These are phyloP conservation scores for Cololabis saira DNA, from an alignment of 2,113 vertebrate species.

Conservation along the genomic window DNA sequence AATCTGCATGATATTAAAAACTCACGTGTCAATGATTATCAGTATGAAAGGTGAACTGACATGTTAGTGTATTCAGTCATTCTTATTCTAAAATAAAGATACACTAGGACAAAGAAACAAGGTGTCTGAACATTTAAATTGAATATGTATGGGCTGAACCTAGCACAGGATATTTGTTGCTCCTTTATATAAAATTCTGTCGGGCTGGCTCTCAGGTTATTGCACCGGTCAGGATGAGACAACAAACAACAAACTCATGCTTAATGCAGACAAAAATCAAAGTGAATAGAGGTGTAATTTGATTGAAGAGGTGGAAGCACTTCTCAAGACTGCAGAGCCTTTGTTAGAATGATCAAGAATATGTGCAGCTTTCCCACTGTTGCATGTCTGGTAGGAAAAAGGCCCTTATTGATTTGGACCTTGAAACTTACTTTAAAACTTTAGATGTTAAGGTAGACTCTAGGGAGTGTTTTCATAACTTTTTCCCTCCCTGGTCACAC, in stretches of 20 bases:
- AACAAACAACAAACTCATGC: background rate
- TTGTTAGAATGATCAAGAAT: background rate
- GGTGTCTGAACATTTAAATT: background rate
- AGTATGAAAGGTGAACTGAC: background rate
- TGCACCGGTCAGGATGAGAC: background rate
- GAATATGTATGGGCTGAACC: background rate
- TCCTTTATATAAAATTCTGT: background rate
- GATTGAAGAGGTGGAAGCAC: constrained; percentile 1
- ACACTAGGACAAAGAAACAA: too few relatives aligned
- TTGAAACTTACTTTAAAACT: background rate
- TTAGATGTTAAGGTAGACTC: background rate
- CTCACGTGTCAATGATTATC: background rate
- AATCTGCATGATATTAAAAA: background rate
- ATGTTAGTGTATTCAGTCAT: constrained; percentile 1
- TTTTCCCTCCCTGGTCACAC: background rate
- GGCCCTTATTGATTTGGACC: background rate
- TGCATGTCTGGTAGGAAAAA: background rate
- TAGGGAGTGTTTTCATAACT: too few relatives aligned
- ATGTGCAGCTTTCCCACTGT: background rate
- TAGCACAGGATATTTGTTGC: background rate
- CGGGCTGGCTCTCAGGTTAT: background rate
- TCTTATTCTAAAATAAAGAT: background rate
- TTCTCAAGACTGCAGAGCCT: background rate
- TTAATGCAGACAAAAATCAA: background rate
- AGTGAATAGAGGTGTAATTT: background rate